A percentile compares a stretch with the other conserved stretches of the same genome.
phyloP scores from a whole-genome alignment of 2,888 invertebrate species.

The Sicus ferrugineus region DNA sequence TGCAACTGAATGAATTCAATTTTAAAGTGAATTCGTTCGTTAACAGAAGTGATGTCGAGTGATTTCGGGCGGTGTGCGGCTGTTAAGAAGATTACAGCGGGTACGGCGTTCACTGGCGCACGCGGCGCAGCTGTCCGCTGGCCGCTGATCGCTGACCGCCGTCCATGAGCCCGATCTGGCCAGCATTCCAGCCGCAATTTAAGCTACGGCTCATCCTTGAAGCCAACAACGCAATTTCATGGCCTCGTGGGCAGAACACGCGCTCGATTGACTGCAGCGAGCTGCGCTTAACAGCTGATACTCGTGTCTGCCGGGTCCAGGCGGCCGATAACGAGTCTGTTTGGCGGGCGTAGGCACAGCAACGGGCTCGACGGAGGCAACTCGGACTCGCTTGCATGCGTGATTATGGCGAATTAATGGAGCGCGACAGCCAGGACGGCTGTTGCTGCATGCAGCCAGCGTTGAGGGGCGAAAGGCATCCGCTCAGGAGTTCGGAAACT shows the following conservation, averaged over 20 bases:
- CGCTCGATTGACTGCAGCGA: neutral
- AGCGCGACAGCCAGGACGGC: neutral
- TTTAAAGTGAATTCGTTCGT: slow-evolving; percentile 30
- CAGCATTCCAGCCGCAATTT: slow-evolving; percentile 22
- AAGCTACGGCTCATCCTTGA: slow-evolving; percentile 22
- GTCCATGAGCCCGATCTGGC: slow-evolving; percentile 7
- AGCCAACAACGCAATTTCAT: slow-evolving; percentile 57
- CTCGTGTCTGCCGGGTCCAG: neutral
- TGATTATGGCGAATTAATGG: neutral
- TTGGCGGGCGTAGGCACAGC: neutral
- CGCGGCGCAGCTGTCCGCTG: too few species aligned
- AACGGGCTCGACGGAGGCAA: neutral
- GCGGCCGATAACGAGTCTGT: neutral
- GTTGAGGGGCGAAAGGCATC: slow-evolving; percentile 11
- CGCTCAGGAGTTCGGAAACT: neutral
- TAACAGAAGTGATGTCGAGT: slow-evolving; percentile 23
- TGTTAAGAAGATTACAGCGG: slow-evolving; percentile 30
- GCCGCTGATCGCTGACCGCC: neutral
- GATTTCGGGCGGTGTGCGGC: neutral
- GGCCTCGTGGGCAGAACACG: slow-evolving; percentile 49
- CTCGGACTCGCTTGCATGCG: neutral
- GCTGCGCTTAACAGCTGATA: slow-evolving; percentile 6
- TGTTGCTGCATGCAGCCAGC: too few species aligned
- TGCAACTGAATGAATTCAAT: slow-evolving; percentile 24
- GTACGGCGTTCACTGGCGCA: too few species aligned